Conservation (phyloP, 2,797 vertebrate genomes). For the Tragelaphus oryx region DNA sequence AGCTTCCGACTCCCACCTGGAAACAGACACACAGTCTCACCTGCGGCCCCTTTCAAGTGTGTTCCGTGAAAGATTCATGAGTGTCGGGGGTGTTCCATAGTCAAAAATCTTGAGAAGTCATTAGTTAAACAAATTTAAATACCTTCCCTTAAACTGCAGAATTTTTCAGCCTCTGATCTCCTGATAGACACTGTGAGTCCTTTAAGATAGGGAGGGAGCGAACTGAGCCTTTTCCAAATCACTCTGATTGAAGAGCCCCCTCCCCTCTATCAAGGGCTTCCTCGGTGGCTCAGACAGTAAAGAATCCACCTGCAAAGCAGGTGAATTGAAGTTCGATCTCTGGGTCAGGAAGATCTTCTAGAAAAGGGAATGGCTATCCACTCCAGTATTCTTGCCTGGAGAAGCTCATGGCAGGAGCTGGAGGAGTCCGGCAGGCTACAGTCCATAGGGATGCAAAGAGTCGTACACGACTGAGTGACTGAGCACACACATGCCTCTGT, state of each 20-base stretch:
- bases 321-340: rapidly evolving
- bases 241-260: background rate
- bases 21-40: background rate
- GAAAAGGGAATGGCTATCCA: background rate
- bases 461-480: background rate
- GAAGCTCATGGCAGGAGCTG: background rate
- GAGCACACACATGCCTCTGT: background rate
- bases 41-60: background rate
- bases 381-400: background rate
- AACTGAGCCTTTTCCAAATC: background rate
- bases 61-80: background rate
- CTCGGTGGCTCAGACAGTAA: background rate
- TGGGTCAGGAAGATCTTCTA: background rate
- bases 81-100: background rate
- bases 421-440: background rate
- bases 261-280: background rate
- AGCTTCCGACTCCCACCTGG: too few species aligned
- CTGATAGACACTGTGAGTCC: background rate
- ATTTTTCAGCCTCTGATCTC: background rate
- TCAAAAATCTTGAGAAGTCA: background rate
- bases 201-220: background rate
- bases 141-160: background rate
- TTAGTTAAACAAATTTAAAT: background rate
- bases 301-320: background rate
- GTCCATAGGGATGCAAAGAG: background rate